Conservation (phyloP, 1,140 invertebrate genomes). For the Drosophila sucinea region DNA sequence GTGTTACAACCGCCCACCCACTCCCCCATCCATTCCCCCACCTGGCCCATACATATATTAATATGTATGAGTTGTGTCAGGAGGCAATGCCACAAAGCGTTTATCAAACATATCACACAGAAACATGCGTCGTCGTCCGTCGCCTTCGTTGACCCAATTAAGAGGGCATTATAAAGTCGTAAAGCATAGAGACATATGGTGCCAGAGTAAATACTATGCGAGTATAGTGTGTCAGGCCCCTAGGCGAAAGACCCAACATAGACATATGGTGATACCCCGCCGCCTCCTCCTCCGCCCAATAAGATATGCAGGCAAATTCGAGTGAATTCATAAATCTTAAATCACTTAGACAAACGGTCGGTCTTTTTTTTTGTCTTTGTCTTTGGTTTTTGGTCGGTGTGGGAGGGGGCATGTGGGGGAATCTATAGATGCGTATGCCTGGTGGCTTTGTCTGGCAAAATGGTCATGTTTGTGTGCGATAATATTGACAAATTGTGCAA, state of each 20-base stretch:
- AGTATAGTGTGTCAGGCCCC: constrained; percentile 53
- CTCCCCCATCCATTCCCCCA: constrained; percentile 5
- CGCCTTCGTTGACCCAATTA: constrained; percentile 67
- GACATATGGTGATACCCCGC: constrained; percentile 14
- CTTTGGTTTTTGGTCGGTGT: constrained; percentile 23
- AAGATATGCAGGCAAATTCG: constrained; percentile 67
- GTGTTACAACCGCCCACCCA: constrained; percentile 13
- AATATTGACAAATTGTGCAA: constrained; percentile 82
- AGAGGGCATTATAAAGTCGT: constrained; percentile 70
- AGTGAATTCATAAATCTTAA: constrained; percentile 76
- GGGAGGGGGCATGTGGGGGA: neutral
- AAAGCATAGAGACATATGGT: constrained; percentile 44
- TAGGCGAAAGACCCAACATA: constrained; percentile 27
- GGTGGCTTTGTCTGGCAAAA: constrained; percentile 46
- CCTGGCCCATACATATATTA: constrained; percentile 39
- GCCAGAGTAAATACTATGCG: constrained; percentile 56
- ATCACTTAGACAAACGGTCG: constrained; percentile 68
- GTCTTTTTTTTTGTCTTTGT: neutral
- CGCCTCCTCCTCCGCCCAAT: constrained; percentile 25
- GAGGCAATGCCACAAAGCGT: constrained; percentile 70
- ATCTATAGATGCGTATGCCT: constrained; percentile 3
- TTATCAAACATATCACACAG: constrained; percentile 65
- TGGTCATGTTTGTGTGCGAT: constrained; percentile 75
- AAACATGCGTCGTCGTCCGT: constrained; percentile 44
- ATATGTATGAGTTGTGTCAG: constrained; percentile 75